phyloP scores from a whole-genome alignment of 2,113 vertebrate species.

The Dolichotis patagonum region DNA sequence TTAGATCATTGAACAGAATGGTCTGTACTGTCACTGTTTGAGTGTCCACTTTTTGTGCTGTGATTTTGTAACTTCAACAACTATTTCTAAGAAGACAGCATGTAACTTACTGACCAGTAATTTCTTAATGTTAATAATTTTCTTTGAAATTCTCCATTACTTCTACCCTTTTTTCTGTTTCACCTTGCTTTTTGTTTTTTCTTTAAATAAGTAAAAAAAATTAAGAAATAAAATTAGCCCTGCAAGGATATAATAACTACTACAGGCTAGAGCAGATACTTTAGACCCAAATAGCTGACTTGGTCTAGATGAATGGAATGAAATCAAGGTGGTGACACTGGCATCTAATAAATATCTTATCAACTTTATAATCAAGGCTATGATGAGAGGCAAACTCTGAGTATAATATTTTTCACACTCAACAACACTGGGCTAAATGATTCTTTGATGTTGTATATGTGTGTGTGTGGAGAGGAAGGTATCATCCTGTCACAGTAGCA shows the following conservation, averaged over 20 bases:
- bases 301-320: slow-evolving; percentile 37
- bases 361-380: background rate
- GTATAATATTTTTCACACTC: background rate
- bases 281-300: background rate
- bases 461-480: background rate
- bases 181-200: no score
- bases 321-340: slow-evolving; percentile 10
- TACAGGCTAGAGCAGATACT: slow-evolving; percentile 24
- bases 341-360: background rate
- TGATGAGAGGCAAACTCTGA: background rate
- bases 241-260: background rate
- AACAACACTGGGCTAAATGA: background rate
- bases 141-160: no score
- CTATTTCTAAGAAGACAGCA: no score
- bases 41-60: no score
- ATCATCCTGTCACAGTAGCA: background rate
- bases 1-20: no score
- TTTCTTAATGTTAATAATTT: no score
- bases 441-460: background rate
- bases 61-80: no score
- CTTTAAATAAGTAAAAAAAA: no score
- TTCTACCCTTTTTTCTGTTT: no score
- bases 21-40: no score
- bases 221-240: background rate
- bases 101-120: no score